Evolutionary conservation across 1,140 invertebrate genomes (phyloP), one percentile per base, ranked within the genome.

Genomic region (Acyrthosiphon pisum): DNA sequence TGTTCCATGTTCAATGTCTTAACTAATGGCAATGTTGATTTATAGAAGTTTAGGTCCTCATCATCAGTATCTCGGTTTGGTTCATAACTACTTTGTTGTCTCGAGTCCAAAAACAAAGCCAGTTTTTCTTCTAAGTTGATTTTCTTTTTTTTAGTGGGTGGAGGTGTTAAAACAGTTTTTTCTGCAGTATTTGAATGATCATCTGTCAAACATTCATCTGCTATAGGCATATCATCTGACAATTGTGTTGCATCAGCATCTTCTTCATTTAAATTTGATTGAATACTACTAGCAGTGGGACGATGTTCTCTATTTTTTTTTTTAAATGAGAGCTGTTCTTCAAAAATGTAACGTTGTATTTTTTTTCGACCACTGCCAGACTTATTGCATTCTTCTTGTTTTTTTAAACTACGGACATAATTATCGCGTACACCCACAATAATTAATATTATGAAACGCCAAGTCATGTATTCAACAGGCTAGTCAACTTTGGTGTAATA

Each of bases 21-120:
- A 89, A 89, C 88, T 89, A 56, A 53, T 56, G 87, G 87, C n/a
- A 89, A 89, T 89, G 87, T 89, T 89, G 88, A 89, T 50, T 89
- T 89, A 89, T 56, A 89, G 87, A 89, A 89, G 87, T 89, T 89
- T 89, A 89, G 87, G 48, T 89, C 87, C 37, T 89, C 87, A 26
- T 89, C 87, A 89, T 89, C 87, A 89, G 87, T 56, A 53, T 89
- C 48, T 89, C 50, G 87, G 87, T 50, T 89, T 89, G 87, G 87
- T 89, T 89, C 48, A 89, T 53, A n/a, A 89, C 48, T 89, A 89
- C 87, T 89, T 89, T 89, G 50, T 89, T 89, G 48, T 89, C 87
- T 56, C 46, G 87, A 89, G 87, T 89, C 87, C 87, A 89, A 89
- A 89, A 89, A 89, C 87, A 89, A 89, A 89, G 87, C 50, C 2